Evolutionary conservation across 92 coral and sea anemone genomes (phyloP), one percentile per base, ranked within the genome.

Genomic region (Phenganax subtilis): DNA sequence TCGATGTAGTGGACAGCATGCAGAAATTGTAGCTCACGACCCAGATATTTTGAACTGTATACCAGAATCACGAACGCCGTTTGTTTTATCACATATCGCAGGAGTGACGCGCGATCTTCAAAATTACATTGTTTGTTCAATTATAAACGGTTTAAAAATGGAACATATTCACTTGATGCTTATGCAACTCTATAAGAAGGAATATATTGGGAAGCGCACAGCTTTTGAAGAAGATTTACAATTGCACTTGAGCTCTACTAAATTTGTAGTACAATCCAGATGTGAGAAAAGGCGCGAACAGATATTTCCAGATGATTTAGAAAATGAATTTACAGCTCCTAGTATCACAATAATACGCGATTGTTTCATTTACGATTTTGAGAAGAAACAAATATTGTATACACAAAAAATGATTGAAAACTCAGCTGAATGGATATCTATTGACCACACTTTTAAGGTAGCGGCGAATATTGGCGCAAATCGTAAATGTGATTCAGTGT

Each of bases 391-490:
- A 59, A 59, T 5, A 12, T 59, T 59, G 17, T 59, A 10, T 20
- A 20, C 25, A 20, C 25, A 20, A 20, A 20, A 20, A 20, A 20
- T 20, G 25, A 20, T 20, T 20, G 25, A 20, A 20, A 20, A 20
- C 25, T 20, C 25, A 20, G 25, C 25, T 20, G 25, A 20, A 20
- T 20, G 25, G 25, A 20, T 20, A 20, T 20, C 25, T 20, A 20
- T 20, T 10, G 28, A 37, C 44, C 51, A 44, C 28, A 55, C 77
- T 7, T 75, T 58, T 27, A 58, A 72, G 51, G 57, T 83, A 20
- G 73, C 82, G 29, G 16, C 53, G 71, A 58, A 83, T 55, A 80
- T 87, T 20, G 84, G 73, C 55, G 85, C 85, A 65, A 88, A 74
- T 25, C 51, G 66, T 30, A 64, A 61, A 30, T 51, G 63, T 27